Evolutionary conservation across 2,888 invertebrate species (phyloP).

Genomic region (Sepiola atlantica): DNA sequence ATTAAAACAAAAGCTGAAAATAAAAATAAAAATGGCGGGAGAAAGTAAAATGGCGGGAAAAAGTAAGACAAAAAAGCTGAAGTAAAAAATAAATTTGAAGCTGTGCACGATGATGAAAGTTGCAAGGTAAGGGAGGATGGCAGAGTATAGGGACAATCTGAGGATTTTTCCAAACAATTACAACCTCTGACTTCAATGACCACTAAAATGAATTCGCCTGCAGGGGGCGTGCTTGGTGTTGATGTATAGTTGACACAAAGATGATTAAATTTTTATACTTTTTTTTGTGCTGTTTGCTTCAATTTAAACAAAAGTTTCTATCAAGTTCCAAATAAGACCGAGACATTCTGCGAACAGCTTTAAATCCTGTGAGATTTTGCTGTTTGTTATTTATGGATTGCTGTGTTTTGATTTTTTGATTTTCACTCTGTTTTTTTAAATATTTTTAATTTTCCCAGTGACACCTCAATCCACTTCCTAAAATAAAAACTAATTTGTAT

Average conservation of each 20-base stretch:
- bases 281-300: background rate
- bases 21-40: background rate
- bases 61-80: background rate
- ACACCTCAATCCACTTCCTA: background rate
- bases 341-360: background rate
- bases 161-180: background rate
- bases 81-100: background rate
- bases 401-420: background rate
- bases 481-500: conserved; percentile 17
- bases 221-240: background rate
- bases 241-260: background rate
- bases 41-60: background rate
- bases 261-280: conserved; percentile 16
- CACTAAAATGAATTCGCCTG: conserved; percentile 8
- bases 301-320: background rate
- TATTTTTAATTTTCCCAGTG: background rate
- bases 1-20: background rate
- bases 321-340: conserved; percentile 16
- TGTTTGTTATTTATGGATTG: background rate
- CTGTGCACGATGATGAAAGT: background rate
- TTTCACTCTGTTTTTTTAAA: background rate
- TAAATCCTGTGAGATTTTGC: background rate
- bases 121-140: background rate
- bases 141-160: background rate
- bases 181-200: conserved; percentile 32